Base-by-base conservation (phyloP, 2,888 invertebrate species). In the Melieria picta region DNA sequence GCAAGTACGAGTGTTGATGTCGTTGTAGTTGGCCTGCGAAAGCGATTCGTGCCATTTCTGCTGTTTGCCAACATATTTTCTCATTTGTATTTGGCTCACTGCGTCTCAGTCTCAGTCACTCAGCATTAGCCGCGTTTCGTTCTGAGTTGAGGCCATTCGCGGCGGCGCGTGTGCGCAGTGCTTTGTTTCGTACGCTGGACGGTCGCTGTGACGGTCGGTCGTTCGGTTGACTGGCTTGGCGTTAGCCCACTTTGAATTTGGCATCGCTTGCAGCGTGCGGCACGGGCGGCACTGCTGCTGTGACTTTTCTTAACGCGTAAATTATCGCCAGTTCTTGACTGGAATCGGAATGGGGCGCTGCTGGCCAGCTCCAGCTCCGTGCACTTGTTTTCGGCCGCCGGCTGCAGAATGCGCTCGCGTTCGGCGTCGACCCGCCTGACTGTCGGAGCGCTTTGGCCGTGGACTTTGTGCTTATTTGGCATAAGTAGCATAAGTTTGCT, bases 291-390 rank as follows among this genome's bases (percentile, higher is more conserved):
- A 2, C 30, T 30, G 30, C 30, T 30, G 30, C 30, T 30, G 30
- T 3, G 11, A 13, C 52, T 52, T 52, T 52, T 77, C 77, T 77
- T 81, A 80, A 80, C 80, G 84, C 80, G 80, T 79, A 82, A 83
- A 81, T 81, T 80, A 82, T 80, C 79, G 76, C 79, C 76, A 71
- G 75, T 73, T 82, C 78, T 79, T 77, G 80, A 80, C 82, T 81
- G 77, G 77, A 80, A 82, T 81, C 75, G 75, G 76, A 79, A 79
- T 80, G 77, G 78, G 75, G 72, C 52, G 52, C 13, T 52, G 52
- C 30, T 30, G 30, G 30, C 52, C 50, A 48, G 11, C 30, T 3
- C 16, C 16, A 16, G 16, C 16, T 16, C 16, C 2, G 50, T 13
- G 30, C 50, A 48, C 47, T 5, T 11, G 11, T 46, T 11, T 30